Percentiles rank a stretch among this genome's conserved stretches.
These are phyloP conservation scores for Stenodera caucasica DNA, from an alignment of 2,888 invertebrate species.

Conservation along the genomic window DNA sequence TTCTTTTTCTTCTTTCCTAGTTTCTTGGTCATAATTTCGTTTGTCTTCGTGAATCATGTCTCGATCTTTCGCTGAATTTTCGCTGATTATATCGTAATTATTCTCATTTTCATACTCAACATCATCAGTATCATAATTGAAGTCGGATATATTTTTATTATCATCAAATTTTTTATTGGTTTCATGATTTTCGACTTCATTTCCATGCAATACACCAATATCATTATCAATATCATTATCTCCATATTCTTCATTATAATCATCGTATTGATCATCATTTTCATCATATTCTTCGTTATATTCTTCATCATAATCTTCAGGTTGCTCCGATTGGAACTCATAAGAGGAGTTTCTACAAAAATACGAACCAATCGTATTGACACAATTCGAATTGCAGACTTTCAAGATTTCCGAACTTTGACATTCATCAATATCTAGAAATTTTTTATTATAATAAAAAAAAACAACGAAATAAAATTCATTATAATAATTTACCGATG, in stretches of 20 bases:
- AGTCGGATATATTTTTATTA: not conserved
- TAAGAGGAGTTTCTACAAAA: slow-evolving; percentile 47
- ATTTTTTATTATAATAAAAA: slow-evolving; percentile 46
- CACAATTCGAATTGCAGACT: slow-evolving; percentile 59
- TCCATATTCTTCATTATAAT: slow-evolving; percentile 14
- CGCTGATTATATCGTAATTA: not conserved
- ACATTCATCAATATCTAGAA: slow-evolving; percentile 69
- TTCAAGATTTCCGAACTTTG: slow-evolving; percentile 51
- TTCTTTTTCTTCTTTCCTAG: not conserved
- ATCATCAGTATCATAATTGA: slow-evolving; percentile 21
- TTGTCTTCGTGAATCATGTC: too few relatives aligned
- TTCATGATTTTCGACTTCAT: not conserved
- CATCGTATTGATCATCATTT: slow-evolving; percentile 33
- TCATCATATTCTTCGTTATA: slow-evolving; percentile 29
- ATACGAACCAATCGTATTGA: slow-evolving; percentile 68
- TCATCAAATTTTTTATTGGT: not conserved
- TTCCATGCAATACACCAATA: not conserved
- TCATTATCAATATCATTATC: slow-evolving; percentile 3
- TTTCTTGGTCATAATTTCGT: too few relatives aligned
- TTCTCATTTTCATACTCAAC: slow-evolving; percentile 14
- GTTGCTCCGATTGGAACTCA: slow-evolving; percentile 31
- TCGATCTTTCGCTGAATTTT: too few relatives aligned
- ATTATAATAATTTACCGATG: slow-evolving; percentile 33
- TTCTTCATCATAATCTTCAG: slow-evolving; percentile 28
- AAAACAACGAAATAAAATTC: too few relatives aligned